These are phyloP conservation scores for Siniperca undulata DNA, from an alignment of 2,797 vertebrate genomes.

Conservation along the genomic window DNA sequence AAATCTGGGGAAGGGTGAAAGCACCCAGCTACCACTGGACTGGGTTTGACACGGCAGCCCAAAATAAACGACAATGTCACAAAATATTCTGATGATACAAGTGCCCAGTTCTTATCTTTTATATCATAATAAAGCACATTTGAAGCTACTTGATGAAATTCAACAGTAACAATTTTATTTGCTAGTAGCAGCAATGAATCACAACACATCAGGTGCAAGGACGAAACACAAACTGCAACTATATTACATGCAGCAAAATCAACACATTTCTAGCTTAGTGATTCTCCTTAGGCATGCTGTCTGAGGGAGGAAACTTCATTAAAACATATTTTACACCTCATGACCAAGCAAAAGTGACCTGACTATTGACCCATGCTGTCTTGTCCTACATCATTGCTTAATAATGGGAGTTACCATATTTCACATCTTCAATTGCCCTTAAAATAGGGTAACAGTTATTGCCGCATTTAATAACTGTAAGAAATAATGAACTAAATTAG, in stretches of 20 bases:
- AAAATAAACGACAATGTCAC: constrained; percentile 24
- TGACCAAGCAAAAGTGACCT: background rate
- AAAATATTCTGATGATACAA: constrained; percentile 23
- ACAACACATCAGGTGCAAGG: constrained; percentile 6
- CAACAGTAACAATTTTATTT: constrained; percentile 12
- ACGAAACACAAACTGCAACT: background rate
- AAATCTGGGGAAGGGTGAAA: constrained; percentile 42
- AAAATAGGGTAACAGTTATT: background rate
- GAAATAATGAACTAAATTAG: constrained; percentile 13
- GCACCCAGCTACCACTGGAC: constrained; percentile 27
- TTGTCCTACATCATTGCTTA: background rate
- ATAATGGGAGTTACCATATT: background rate
- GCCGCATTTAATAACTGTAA: background rate
- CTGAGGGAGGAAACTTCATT: background rate
- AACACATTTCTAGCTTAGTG: constrained; percentile 1
- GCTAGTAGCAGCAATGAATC: constrained; percentile 4
- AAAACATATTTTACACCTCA: background rate
- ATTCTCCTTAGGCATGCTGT: background rate
- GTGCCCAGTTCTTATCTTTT: background rate
- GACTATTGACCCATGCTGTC: constrained; percentile 1
- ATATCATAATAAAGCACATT: constrained; percentile 7
- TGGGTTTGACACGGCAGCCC: background rate
- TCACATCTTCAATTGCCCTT: background rate
- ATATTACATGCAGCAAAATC: background rate
- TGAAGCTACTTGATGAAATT: constrained; percentile 5